A percentile compares a stretch with the other conserved stretches of the same genome.
Conservation (phyloP, 2,888 invertebrate species). For the Hemistola chrysoprasaria region DNA sequence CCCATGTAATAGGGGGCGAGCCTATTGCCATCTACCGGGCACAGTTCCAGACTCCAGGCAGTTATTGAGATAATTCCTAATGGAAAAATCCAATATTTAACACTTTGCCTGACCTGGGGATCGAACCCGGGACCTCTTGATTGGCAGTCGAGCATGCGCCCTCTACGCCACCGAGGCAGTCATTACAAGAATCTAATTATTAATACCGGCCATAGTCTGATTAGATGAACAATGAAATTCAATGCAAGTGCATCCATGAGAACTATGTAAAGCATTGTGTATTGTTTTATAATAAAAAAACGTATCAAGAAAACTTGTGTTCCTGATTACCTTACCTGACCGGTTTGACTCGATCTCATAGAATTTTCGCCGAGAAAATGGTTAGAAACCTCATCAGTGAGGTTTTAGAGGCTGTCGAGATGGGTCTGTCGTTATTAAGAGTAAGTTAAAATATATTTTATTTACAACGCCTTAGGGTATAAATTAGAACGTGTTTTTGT, state of each 20-base stretch:
- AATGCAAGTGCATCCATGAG: constrained; percentile 21
- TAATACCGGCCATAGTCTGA: neutral
- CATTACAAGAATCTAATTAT: neutral
- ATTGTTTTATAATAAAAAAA: constrained; percentile 36
- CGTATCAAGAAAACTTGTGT: constrained; percentile 30
- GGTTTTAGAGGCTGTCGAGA: constrained; percentile 33
- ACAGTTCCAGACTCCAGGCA: no score
- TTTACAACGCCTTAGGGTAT: no score
- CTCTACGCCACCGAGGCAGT: no score
- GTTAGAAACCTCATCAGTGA: constrained; percentile 34
- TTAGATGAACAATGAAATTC: neutral
- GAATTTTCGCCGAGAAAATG: constrained; percentile 37
- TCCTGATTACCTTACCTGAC: constrained; percentile 45
- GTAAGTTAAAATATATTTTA: constrained; percentile 59
- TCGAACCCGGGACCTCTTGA: no score
- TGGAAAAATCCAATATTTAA: no score
- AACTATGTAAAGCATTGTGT: constrained; percentile 31
- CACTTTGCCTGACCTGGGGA: no score
- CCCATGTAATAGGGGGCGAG: no score
- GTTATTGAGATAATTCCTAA: no score
- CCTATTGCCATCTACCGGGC: no score
- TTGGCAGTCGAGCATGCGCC: no score
- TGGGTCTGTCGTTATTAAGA: constrained; percentile 58
- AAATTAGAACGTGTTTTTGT: no score
- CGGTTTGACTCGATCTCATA: constrained; percentile 46